Conservation (phyloP, 1,140 invertebrate species). For the Mizuhopecten yessoensis region DNA sequence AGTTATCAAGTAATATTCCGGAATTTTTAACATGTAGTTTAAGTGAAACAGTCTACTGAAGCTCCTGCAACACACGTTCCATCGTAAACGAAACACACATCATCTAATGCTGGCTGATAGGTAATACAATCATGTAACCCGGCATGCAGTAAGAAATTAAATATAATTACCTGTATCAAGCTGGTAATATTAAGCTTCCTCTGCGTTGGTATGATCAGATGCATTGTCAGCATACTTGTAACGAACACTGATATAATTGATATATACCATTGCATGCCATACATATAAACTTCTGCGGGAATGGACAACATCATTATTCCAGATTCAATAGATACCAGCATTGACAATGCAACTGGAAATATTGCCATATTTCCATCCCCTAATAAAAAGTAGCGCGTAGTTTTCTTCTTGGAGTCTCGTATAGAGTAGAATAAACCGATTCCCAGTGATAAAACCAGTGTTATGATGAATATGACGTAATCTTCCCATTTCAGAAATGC, state of each 20-base stretch:
- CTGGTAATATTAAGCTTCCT: constrained; percentile 93
- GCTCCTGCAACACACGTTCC: too few relatives aligned
- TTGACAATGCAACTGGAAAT: constrained; percentile 70
- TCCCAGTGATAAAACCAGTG: constrained; percentile 68
- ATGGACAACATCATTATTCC: constrained; percentile 72
- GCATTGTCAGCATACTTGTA: constrained; percentile 90
- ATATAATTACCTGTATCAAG: constrained; percentile 94
- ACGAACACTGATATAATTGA: constrained; percentile 83
- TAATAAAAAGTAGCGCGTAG: constrained; percentile 66
- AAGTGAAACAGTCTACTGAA: too few relatives aligned
- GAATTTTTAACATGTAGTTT: too few relatives aligned
- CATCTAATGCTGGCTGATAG: too few relatives aligned
- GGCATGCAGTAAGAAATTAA: too few relatives aligned
- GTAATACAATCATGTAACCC: too few relatives aligned
- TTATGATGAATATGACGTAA: constrained; percentile 73
- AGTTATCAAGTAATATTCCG: too few relatives aligned
- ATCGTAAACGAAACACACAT: too few relatives aligned
- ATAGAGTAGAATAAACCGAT: constrained; percentile 74
- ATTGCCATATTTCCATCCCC: constrained; percentile 65
- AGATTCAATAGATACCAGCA: constrained; percentile 74
- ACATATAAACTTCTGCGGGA: constrained; percentile 66
- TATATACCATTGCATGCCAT: constrained; percentile 56
- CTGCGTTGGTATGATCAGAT: constrained; percentile 93
- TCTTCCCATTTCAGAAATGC: constrained; percentile 57
- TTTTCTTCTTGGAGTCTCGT: constrained; percentile 59